These are phyloP conservation scores for Sigmodon hispidus DNA, from an alignment of 2,113 vertebrate genomes.

Conservation along the genomic window DNA sequence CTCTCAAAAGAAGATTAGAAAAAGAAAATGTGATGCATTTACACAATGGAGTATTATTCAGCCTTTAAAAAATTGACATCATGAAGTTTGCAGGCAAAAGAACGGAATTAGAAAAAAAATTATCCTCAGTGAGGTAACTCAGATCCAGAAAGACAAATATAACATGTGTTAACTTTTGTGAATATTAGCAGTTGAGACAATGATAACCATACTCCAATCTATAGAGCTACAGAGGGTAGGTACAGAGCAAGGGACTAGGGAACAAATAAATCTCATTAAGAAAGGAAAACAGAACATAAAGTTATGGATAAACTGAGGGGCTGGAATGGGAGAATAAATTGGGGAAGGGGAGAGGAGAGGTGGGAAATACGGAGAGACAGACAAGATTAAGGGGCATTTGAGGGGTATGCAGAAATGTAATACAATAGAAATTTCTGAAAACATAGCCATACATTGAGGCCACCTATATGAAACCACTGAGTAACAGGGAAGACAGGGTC, in stretches of 20 bases:
- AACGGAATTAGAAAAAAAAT: neutral
- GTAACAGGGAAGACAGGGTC: neutral
- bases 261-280: neutral
- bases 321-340: neutral
- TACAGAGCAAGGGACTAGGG: neutral
- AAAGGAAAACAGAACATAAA: neutral
- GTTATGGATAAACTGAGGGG: neutral
- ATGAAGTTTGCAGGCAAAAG: neutral
- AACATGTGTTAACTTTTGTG: neutral
- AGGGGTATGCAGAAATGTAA: neutral
- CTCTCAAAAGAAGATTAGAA: neutral
- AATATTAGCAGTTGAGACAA: neutral
- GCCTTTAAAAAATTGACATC: neutral
- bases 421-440: neutral
- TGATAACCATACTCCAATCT: neutral
- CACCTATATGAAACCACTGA: neutral
- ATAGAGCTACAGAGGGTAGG: neutral
- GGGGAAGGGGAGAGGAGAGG: neutral
- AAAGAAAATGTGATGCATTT: neutral
- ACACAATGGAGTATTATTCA: neutral
- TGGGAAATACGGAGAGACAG: neutral
- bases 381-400: neutral
- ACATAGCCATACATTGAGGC: fast-evolving
- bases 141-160: neutral
- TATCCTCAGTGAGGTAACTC: neutral